Evolutionary conservation across 2,797 vertebrate species (phyloP), one percentile per base, ranked within the genome.

Genomic region (Paedocypris micromegethes): DNA sequence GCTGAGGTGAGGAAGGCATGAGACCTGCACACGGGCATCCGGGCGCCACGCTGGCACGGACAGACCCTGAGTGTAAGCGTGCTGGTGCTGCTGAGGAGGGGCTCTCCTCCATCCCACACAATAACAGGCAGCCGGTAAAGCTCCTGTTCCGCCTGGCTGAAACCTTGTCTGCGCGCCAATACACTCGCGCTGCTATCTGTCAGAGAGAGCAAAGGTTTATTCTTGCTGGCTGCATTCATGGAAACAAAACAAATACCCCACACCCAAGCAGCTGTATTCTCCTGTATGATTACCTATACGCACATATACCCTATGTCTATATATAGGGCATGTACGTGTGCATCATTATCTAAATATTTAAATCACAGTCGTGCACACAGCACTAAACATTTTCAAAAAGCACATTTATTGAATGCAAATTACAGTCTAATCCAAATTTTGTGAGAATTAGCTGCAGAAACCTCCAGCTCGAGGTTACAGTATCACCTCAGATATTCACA

Each of bases 1-100:
- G 94, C 90, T 0, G 93, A 92, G 40, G 93, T 94, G 58, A 96
- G 89, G 83, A 95, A 94, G 5, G 94, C 92, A 83, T 93, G 92
- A 0, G 92, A 86, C 4, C 89, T 91, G 82, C 94, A 97, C 2
- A 91, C 86, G 58, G 89, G 80, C 45, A 88, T 85, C 0, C 84
- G 86, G 45, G 87, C 89, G 9, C 91, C 91, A 47, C 85, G 87
- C 77, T 92, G 91, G 60, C 94, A 97, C 0, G 90, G 89, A 69
- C 94, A 97, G 64, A 96, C 92, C n/a, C 88, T 86, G 66, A 96
- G 87, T 2, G 90, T 92, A 64, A 97, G 89, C 6, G 91, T 95
- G 6, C 88, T 84, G 42, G 92, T 96, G 86, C 93, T 94, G 88
- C 92, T 96, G 61, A 96, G 92, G 62, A 87, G 85, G 53, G 93